Evolutionary conservation across 2,113 vertebrate genomes (phyloP).

Genomic region (Chascanopsetta lugubris): DNA sequence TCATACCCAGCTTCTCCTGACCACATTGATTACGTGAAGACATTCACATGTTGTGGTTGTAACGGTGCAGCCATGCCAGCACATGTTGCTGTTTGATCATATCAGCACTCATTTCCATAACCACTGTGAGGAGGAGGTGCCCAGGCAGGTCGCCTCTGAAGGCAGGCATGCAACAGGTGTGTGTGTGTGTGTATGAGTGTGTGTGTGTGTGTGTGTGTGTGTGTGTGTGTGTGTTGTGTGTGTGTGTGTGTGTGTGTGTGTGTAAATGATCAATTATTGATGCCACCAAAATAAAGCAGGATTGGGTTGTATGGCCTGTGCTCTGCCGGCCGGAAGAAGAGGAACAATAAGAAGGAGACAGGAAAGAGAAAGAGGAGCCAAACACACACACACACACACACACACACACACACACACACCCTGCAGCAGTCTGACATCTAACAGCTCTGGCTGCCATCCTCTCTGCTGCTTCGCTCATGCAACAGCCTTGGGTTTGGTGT

Average conservation of each 20-base stretch:
- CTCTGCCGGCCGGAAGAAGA: conserved; percentile 7
- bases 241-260: conserved; percentile 7
- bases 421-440: conserved; percentile 35
- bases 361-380: conserved; percentile 12
- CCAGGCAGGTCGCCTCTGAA: neutral
- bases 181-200: conserved; percentile 14
- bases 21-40: too few relatives aligned
- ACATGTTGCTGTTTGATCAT: conserved; percentile 7
- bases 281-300: conserved; percentile 33
- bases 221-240: conserved; percentile 22
- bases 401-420: conserved; percentile 26
- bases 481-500: conserved; percentile 33
- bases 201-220: conserved; percentile 33
- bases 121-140: neutral
- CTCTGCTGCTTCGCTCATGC: conserved; percentile 36
- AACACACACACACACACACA: conserved; percentile 23
- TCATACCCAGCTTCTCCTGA: too few relatives aligned
- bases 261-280: conserved; percentile 54
- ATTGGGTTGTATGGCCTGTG: conserved; percentile 27
- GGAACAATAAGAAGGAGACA: too few relatives aligned
- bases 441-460: conserved; percentile 10
- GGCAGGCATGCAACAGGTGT: conserved; percentile 61
- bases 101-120: conserved; percentile 59
- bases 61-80: conserved; percentile 16
- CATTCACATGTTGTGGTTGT: conserved; percentile 3